A percentile compares a stretch with the other conserved stretches of the same genome.
Evolutionary conservation across 2,888 invertebrate genomes (phyloP).

Genomic region (Dendrolimus houi): DNA sequence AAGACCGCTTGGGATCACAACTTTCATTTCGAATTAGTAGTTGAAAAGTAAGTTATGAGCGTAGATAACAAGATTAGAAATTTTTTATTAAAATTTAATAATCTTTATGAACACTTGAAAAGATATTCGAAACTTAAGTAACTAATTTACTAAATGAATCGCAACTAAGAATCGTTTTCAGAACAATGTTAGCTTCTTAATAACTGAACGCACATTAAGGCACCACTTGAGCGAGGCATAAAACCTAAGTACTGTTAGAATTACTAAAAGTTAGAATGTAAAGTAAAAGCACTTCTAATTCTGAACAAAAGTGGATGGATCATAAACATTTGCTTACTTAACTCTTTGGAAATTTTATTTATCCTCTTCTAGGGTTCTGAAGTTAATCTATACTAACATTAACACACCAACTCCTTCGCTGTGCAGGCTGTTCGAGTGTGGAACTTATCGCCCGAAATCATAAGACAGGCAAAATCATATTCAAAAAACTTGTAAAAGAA

Average conservation of each 20-base stretch:
- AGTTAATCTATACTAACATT: background rate
- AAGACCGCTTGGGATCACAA: too few species aligned
- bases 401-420: background rate
- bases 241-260: background rate
- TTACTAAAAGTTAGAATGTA: background rate
- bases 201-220: background rate
- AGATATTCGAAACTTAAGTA: background rate
- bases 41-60: too few species aligned
- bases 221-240: background rate
- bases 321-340: background rate
- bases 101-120: background rate
- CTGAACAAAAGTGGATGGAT: too few species aligned
- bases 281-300: too few species aligned
- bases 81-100: too few species aligned
- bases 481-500: background rate
- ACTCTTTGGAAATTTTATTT: background rate
- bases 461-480: background rate
- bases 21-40: too few species aligned
- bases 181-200: background rate
- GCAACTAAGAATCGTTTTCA: background rate
- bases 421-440: background rate
- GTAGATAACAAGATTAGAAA: too few species aligned
- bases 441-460: background rate
- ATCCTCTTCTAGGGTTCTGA: background rate
- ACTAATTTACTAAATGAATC: background rate